Evolutionary conservation across 1,140 invertebrate genomes (phyloP).

Genomic region (Drosophila prosaltans): DNA sequence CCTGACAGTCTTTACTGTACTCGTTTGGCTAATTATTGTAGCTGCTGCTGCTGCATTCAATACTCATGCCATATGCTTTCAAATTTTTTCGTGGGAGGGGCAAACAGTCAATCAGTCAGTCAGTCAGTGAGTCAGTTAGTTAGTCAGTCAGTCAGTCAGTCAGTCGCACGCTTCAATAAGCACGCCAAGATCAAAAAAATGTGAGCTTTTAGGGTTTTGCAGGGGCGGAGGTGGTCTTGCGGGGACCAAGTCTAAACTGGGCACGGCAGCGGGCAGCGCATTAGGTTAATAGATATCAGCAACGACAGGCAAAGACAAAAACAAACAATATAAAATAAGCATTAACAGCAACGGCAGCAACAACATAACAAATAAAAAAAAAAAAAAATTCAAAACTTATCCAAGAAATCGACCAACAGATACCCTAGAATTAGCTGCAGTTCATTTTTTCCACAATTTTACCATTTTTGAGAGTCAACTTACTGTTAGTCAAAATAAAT

Average conservation of each 20-base stretch:
- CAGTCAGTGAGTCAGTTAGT: background rate
- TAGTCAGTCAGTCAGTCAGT: background rate
- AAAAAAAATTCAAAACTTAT: too few species aligned
- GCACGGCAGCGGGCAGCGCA: constrained; percentile 29
- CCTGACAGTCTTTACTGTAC: constrained; percentile 27
- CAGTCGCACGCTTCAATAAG: constrained; percentile 46
- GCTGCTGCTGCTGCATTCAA: background rate
- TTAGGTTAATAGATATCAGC: constrained; percentile 43
- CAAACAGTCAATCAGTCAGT: background rate
- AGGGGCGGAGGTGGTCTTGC: too few species aligned
- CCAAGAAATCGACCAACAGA: background rate
- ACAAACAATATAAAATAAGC: constrained; percentile 34
- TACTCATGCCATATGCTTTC: background rate
- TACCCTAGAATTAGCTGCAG: background rate
- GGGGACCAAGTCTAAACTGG: constrained; percentile 13
- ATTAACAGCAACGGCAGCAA: background rate
- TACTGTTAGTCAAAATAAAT: too few species aligned
- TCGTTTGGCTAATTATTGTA: background rate
- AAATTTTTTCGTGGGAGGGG: constrained; percentile 12
- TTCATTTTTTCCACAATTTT: too few species aligned
- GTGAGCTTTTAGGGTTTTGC: background rate
- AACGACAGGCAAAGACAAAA: constrained; percentile 44
- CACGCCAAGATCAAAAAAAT: constrained; percentile 7
- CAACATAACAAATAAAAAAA: constrained; percentile 8
- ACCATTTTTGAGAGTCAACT: too few species aligned